Conservation (phyloP, 2,888 invertebrate genomes). For the Desoria tigrina region DNA sequence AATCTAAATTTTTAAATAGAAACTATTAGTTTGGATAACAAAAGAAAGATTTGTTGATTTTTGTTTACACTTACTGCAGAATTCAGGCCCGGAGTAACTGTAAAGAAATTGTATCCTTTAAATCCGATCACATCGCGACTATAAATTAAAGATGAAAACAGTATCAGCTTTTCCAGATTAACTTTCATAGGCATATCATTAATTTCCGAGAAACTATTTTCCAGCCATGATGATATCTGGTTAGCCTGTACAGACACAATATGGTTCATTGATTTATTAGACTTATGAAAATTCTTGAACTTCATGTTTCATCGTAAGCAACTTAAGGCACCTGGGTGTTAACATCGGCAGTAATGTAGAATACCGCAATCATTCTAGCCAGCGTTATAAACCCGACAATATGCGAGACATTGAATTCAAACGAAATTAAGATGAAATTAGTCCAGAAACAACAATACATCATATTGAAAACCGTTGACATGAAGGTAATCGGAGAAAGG, state of each 20-base stretch:
- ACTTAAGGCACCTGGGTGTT: slow-evolving; percentile 31
- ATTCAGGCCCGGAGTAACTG: slow-evolving; percentile 19
- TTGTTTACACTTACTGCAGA: slow-evolving; percentile 16
- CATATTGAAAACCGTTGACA: slow-evolving; percentile 21
- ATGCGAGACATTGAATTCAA: background rate
- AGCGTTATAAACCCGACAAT: slow-evolving; percentile 18
- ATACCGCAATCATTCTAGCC: slow-evolving; percentile 17
- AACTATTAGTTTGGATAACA: too few species aligned
- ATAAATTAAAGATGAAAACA: slow-evolving; percentile 32
- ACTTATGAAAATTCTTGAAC: too few species aligned
- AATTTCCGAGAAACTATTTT: slow-evolving; percentile 17
- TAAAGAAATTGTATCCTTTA: slow-evolving; percentile 28
- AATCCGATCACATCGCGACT: slow-evolving; percentile 27
- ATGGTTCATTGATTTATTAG: too few species aligned
- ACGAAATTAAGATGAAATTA: slow-evolving; percentile 16
- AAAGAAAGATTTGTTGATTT: background rate
- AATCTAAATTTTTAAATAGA: too few species aligned
- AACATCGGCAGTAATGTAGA: slow-evolving; percentile 28
- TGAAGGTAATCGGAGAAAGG: slow-evolving; percentile 27
- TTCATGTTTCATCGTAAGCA: too few species aligned
- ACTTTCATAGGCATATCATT: slow-evolving; percentile 24
- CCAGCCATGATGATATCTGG: slow-evolving; percentile 29
- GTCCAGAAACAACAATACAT: slow-evolving; percentile 28
- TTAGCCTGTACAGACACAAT: too few species aligned
- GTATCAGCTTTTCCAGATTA: slow-evolving; percentile 22